phyloP scores from a whole-genome alignment of 1,140 invertebrate genomes.

The Protaetia brevitarsis region DNA sequence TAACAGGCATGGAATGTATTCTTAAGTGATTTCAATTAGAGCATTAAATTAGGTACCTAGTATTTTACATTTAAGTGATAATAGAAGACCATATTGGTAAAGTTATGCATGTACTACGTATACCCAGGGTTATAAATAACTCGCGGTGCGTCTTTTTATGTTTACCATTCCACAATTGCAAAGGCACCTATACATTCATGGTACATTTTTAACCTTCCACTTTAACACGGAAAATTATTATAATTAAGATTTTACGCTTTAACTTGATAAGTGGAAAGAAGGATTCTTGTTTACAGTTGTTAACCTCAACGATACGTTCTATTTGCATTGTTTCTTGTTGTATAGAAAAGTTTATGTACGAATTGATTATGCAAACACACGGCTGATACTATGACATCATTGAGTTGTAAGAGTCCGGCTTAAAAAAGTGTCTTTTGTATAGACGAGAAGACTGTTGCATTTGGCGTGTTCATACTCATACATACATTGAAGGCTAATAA shows the following conservation, averaged over 20 bases:
- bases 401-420: not conserved
- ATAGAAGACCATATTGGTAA: too few relatives aligned
- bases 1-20: too few relatives aligned
- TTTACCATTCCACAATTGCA: too few relatives aligned
- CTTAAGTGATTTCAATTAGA: too few relatives aligned
- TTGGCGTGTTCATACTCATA: too few relatives aligned
- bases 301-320: not conserved
- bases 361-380: not conserved
- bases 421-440: not conserved
- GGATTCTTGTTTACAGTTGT: not conserved
- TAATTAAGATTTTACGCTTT: not conserved
- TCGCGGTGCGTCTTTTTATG: too few relatives aligned
- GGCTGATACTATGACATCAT: not conserved
- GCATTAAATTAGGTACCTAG: too few relatives aligned
- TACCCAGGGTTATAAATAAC: too few relatives aligned
- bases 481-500: too few relatives aligned
- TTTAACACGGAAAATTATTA: not conserved
- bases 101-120: too few relatives aligned
- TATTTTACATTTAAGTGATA: too few relatives aligned
- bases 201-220: not conserved
- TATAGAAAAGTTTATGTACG: not conserved
- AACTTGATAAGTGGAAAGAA: not conserved
- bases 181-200: too few relatives aligned
- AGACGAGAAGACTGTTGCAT: not conserved
- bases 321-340: not conserved